A percentile compares a stretch with the other conserved stretches of the same genome.
Evolutionary conservation across 2,888 invertebrate genomes (phyloP).

Genomic region (Spialia ferax): DNA sequence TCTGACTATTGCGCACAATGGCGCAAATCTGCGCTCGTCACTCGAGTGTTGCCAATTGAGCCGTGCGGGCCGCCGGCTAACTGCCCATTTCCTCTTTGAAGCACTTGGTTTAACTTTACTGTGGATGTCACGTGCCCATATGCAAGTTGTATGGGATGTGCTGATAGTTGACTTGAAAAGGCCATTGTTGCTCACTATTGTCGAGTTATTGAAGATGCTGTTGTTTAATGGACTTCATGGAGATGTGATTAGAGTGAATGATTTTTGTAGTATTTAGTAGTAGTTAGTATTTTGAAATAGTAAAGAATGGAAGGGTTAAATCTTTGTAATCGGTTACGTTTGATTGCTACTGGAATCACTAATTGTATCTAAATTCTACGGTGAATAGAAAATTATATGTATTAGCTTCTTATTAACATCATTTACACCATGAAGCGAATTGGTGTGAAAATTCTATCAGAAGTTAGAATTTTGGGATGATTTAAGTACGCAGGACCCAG

Average conservation of each 20-base stretch:
- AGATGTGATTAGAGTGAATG: background rate
- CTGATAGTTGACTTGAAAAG: background rate
- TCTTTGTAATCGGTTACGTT: too few relatives aligned
- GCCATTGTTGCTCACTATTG: background rate
- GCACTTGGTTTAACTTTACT: background rate
- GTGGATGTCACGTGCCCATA: conserved; percentile 1
- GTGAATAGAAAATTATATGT: too few relatives aligned
- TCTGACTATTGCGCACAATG: conserved; percentile 3
- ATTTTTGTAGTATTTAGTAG: background rate
- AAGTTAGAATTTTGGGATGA: too few relatives aligned
- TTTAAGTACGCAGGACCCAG: too few relatives aligned
- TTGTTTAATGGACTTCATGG: background rate
- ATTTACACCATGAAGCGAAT: too few relatives aligned
- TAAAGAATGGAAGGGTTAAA: too few relatives aligned
- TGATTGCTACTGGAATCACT: too few relatives aligned
- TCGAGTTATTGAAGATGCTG: background rate
- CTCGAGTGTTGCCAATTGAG: conserved; percentile 8
- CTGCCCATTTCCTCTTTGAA: background rate
- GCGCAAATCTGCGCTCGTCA: conserved; percentile 6
- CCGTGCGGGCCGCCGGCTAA: background rate
- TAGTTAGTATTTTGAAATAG: too few relatives aligned
- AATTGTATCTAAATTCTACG: too few relatives aligned
- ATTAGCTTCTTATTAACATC: too few relatives aligned
- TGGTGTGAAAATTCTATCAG: too few relatives aligned
- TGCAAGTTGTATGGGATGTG: background rate